These are phyloP conservation scores for Melinaea menophilus DNA, from an alignment of 2,888 invertebrate genomes.

Conservation along the genomic window DNA sequence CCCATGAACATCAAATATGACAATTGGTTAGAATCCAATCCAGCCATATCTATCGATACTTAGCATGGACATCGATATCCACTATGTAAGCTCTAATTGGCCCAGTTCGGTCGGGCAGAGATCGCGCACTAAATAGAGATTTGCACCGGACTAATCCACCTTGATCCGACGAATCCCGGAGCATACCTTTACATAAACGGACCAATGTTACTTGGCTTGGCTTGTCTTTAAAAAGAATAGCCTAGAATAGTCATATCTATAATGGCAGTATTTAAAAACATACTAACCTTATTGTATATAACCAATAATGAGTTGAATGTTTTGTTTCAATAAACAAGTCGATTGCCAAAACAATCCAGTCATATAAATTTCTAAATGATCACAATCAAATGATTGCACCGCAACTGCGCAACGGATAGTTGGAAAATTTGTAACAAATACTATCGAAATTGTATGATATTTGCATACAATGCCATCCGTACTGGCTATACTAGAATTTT, in stretches of 20 bases:
- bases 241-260: neutral
- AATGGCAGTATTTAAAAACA: neutral
- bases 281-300: too few species aligned
- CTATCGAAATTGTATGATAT: neutral
- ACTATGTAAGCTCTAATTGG: conserved; percentile 69
- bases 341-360: neutral
- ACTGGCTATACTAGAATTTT: neutral
- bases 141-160: conserved; percentile 65
- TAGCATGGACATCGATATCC: conserved; percentile 3
- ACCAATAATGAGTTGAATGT: too few species aligned
- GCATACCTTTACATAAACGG: conserved; percentile 62
- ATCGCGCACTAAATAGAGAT: conserved; percentile 72
- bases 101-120: conserved; percentile 61
- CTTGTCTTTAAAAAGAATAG: conserved; percentile 12
- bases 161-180: conserved; percentile 61
- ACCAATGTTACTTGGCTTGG: conserved; percentile 40
- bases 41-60: conserved; percentile 2
- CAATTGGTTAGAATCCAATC: conserved; percentile 1
- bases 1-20: neutral
- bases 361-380: neutral
- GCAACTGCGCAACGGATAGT: neutral
- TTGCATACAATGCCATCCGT: neutral
- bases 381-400: conserved; percentile 4
- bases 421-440: conserved; percentile 3
- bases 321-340: neutral